These are phyloP conservation scores for Hydractinia echinata DNA, from an alignment of 30 jellyfish, hydroid and myxozoan genomes.

Conservation along the genomic window DNA sequence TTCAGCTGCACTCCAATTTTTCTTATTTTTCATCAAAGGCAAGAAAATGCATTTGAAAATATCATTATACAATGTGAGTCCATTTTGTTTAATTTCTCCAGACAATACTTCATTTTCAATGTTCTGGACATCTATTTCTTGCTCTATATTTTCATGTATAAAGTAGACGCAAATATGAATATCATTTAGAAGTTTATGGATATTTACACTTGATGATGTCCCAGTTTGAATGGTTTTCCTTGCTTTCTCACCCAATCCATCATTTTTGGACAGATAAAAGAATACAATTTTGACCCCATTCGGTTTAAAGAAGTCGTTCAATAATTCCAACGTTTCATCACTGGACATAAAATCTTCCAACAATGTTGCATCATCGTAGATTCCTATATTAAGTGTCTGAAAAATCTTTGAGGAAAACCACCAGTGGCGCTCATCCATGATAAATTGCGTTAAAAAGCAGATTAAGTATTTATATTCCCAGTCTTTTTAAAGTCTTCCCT, in stretches of 20 bases:
- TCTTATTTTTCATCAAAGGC: conserved; percentile 44
- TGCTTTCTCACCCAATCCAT: conserved; percentile 8
- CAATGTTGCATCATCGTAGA: conserved; percentile 25
- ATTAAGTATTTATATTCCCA: too few species aligned
- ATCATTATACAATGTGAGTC: conserved; percentile 41
- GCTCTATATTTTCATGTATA: conserved; percentile 39
- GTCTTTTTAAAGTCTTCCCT: too few species aligned
- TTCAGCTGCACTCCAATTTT: conserved; percentile 52
- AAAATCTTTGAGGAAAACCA: conserved; percentile 74
- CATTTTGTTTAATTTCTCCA: conserved; percentile 55
- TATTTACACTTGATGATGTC: conserved; percentile 43
- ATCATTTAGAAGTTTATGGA: conserved; percentile 28
- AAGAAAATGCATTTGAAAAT: conserved; percentile 30
- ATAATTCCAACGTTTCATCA: conserved; percentile 41
- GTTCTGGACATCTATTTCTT: conserved; percentile 44
- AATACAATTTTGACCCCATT: conserved; percentile 42
- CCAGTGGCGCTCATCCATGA: conserved; percentile 89
- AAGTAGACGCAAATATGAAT: conserved; percentile 35
- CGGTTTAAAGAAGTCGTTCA: conserved; percentile 47
- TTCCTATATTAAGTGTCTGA: conserved; percentile 48
- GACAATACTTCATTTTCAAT: conserved; percentile 58
- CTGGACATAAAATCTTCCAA: conserved; percentile 65
- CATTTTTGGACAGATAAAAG: conserved; percentile 36
- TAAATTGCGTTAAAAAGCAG: too few species aligned
- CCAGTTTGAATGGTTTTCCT: conserved; percentile 36